Percentiles rank a stretch among this genome's conserved stretches.
Evolutionary conservation across 2,797 vertebrate species (phyloP).

Genomic region (Bradypodion ventrale): DNA sequence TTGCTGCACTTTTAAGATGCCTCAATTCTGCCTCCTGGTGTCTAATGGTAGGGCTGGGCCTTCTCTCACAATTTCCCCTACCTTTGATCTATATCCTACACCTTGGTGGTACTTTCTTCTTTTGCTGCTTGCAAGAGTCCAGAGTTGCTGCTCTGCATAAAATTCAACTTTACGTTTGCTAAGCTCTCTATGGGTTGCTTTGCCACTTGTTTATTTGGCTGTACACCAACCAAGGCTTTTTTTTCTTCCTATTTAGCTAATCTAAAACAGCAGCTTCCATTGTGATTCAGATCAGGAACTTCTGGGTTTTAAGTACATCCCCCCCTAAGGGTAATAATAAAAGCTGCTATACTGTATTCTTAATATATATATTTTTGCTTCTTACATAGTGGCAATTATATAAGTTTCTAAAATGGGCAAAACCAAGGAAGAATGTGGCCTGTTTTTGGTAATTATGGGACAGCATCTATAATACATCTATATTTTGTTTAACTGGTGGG

Average conservation of each 20-base stretch:
- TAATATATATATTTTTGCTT: too few species aligned
- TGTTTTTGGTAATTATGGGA: background rate
- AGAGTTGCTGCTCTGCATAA: slow-evolving; percentile 28
- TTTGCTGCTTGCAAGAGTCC: slow-evolving; percentile 26
- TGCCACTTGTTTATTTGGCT: slow-evolving; percentile 50
- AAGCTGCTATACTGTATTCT: slow-evolving; percentile 37
- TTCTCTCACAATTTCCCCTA: slow-evolving; percentile 32
- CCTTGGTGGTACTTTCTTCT: slow-evolving; percentile 33
- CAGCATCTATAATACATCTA: background rate
- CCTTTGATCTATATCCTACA: background rate
- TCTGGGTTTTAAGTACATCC: slow-evolving; percentile 51
- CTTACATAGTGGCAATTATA: slow-evolving; percentile 48
- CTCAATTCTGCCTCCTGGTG: background rate
- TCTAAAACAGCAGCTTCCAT: slow-evolving; percentile 63
- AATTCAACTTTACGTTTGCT: slow-evolving; percentile 41
- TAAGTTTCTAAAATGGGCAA: fast-evolving
- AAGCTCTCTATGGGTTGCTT: slow-evolving; percentile 47
- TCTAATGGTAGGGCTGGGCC: background rate
- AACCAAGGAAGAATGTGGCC: slow-evolving; percentile 32
- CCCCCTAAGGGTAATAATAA: slow-evolving; percentile 46
- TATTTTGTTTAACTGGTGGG: background rate
- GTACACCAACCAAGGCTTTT: background rate
- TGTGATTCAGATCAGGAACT: slow-evolving; percentile 59
- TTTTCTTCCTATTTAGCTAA: slow-evolving; percentile 44
- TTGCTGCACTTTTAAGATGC: background rate